These are phyloP conservation scores for Cassiopea xamachana DNA, from an alignment of 30 jellyfish, hydroid and myxozoan genomes.

Conservation along the genomic window DNA sequence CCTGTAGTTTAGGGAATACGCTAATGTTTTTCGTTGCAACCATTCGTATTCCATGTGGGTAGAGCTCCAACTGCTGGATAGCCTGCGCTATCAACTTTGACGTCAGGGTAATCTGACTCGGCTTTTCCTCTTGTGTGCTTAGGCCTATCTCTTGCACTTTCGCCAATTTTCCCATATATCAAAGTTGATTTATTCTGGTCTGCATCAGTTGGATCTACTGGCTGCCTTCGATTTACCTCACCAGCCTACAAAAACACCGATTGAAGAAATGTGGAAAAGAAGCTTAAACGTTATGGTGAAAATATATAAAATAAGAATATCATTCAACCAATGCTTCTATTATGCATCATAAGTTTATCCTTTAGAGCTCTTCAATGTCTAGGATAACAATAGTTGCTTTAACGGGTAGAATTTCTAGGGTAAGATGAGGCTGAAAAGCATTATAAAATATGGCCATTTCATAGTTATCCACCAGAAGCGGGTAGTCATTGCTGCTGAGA, in stretches of 20 bases:
- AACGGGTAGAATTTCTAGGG: too few relatives aligned
- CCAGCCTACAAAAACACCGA: constrained; percentile 17
- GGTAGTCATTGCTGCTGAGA: too few relatives aligned
- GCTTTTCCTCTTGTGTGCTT: not conserved
- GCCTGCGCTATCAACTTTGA: constrained; percentile 28
- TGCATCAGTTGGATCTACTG: constrained; percentile 47
- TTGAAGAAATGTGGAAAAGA: not conserved
- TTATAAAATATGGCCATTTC: too few relatives aligned
- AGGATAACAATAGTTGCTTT: too few relatives aligned
- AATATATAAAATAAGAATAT: too few relatives aligned
- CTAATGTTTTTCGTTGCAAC: constrained; percentile 11
- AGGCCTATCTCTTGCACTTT: constrained; percentile 38
- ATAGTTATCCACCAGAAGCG: too few relatives aligned
- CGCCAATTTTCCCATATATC: constrained; percentile 45
- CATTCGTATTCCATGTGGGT: constrained; percentile 37
- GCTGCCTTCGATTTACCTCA: not conserved
- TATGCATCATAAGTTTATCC: too few relatives aligned
- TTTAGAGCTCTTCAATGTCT: too few relatives aligned
- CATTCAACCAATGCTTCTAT: too few relatives aligned
- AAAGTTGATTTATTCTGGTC: constrained; percentile 21
- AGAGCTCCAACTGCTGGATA: constrained; percentile 43
- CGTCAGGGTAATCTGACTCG: constrained; percentile 52
- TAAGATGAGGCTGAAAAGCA: too few relatives aligned
- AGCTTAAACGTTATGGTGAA: too few relatives aligned
- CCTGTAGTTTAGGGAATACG: too few relatives aligned